Evolutionary conservation across 2,113 vertebrate genomes (phyloP), one percentile per base, ranked within the genome.

Genomic region (Calcarius ornatus): DNA sequence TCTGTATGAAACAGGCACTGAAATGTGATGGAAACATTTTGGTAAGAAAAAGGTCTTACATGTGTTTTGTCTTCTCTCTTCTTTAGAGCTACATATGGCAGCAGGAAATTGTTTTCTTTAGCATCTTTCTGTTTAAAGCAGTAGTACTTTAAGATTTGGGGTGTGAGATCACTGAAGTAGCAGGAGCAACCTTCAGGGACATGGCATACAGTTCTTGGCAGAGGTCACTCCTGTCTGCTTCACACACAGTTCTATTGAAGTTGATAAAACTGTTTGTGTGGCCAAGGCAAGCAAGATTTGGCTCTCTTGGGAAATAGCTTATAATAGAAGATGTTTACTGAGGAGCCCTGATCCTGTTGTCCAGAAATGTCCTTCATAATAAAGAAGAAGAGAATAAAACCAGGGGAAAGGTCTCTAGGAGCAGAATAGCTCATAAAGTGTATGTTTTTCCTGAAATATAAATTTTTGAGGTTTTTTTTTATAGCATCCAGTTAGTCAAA

Each of bases 341-440:
- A 42, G 85, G 77, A 92, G 28, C 23, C 53, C 73, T 38, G 40
- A 68, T 84, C 35, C 30, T 77, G 12, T 83, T 93, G 83, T 77
- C 68, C 75, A 54, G 31, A 86, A 81, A 78, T 71, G n/a, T 48
- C 35, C 82, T 81, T 50, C 48, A 42, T 66, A 93, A 83, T 83
- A 48, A 84, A 75, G 33, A 93, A 73, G 27, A 91, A 60, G 42
- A 63, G 37, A 94, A 78, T 10, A 66, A 56, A 79, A 87, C 59
- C 9, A 42, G n/a, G 60, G 53, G 22, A 76, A 63, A 80, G 45
- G 18, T 78, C 35, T 83, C 0, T 1, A 90, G 71, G 28, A 59
- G 14, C 31, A 76, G 61, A 79, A 60, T 25, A 80, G 35, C 54
- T 94, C 61, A 59, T 30, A 2, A 65, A 57, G 37, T 61, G 7